A percentile compares a stretch with the other conserved stretches of the same genome.
These are phyloP conservation scores for Nicator chloris DNA, from an alignment of 2,113 vertebrate genomes.

Conservation along the genomic window DNA sequence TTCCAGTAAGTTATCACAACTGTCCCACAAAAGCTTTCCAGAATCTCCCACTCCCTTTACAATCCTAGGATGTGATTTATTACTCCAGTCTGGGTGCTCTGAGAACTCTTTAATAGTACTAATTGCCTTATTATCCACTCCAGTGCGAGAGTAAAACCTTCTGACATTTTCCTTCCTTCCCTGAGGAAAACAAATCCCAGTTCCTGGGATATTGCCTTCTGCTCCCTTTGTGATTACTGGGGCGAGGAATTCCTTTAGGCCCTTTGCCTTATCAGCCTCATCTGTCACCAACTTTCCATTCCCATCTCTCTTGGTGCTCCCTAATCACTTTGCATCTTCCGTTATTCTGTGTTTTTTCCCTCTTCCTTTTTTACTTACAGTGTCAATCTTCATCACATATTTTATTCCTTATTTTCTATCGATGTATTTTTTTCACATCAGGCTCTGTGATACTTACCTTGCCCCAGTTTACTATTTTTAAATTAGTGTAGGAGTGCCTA, in stretches of 20 bases:
- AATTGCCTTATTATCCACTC: constrained; percentile 58
- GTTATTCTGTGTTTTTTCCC: not conserved
- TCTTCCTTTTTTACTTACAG: not conserved
- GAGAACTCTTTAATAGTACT: constrained; percentile 38
- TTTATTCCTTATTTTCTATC: constrained; percentile 31
- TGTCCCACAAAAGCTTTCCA: not conserved
- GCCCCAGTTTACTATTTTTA: constrained; percentile 42
- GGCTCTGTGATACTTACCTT: constrained; percentile 1
- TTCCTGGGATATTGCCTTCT: constrained; percentile 53
- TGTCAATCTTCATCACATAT: constrained; percentile 12
- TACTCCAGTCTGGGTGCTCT: not conserved
- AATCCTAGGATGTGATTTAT: constrained; percentile 19
- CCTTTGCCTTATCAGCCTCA: constrained; percentile 37
- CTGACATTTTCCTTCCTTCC: constrained; percentile 55
- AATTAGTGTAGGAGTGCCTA: not conserved
- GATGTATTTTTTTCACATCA: not conserved
- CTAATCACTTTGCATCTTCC: not conserved
- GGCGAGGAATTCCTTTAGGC: constrained; percentile 47
- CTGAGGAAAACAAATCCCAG: constrained; percentile 44
- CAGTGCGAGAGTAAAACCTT: constrained; percentile 45
- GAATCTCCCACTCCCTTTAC: not conserved
- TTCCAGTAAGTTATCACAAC: not conserved
- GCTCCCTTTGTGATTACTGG: constrained; percentile 55
- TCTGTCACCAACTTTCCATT: constrained; percentile 49
- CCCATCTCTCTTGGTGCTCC: not conserved